A percentile compares a stretch with the other conserved stretches of the same genome.
Evolutionary conservation across 2,113 vertebrate species (phyloP).

Genomic region (Larimichthys polyactis): DNA sequence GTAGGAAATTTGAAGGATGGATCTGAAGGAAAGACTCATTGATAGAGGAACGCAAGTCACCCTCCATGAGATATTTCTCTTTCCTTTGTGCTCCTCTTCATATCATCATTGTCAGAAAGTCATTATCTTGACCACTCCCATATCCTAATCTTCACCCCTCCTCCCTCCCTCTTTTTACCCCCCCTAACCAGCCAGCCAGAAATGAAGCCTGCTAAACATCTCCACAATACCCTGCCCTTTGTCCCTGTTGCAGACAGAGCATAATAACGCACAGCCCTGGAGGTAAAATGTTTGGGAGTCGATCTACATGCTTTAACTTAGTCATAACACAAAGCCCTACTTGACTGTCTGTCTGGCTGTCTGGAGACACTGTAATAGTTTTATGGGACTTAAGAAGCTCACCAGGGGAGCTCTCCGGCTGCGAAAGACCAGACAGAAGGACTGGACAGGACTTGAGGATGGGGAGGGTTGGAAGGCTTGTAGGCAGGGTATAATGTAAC

Average conservation of each 20-base stretch:
- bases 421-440: slow-evolving; percentile 50
- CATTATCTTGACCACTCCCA: slow-evolving; percentile 1
- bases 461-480: neutral
- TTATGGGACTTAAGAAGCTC: slow-evolving; percentile 62
- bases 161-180: neutral
- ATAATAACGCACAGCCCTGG: slow-evolving; percentile 43
- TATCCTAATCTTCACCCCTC: slow-evolving; percentile 1
- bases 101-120: neutral
- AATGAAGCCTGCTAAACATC: slow-evolving; percentile 40
- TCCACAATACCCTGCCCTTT: slow-evolving; percentile 16
- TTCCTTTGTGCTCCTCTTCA: neutral
- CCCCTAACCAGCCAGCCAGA: slow-evolving; percentile 5
- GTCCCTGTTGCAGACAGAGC: slow-evolving; percentile 30
- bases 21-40: neutral
- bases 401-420: slow-evolving; percentile 62
- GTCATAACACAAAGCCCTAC: slow-evolving; percentile 45
- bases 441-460: neutral
- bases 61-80: neutral
- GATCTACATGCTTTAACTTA: slow-evolving; percentile 42
- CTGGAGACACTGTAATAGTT: slow-evolving; percentile 68
- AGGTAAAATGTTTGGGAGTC: slow-evolving; percentile 46
- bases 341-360: slow-evolving; percentile 41
- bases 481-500: slow-evolving; percentile 1
- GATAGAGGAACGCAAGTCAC: neutral
- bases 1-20: neutral